phyloP scores from a whole-genome alignment of 1,140 invertebrate species.

The Apis florea region DNA sequence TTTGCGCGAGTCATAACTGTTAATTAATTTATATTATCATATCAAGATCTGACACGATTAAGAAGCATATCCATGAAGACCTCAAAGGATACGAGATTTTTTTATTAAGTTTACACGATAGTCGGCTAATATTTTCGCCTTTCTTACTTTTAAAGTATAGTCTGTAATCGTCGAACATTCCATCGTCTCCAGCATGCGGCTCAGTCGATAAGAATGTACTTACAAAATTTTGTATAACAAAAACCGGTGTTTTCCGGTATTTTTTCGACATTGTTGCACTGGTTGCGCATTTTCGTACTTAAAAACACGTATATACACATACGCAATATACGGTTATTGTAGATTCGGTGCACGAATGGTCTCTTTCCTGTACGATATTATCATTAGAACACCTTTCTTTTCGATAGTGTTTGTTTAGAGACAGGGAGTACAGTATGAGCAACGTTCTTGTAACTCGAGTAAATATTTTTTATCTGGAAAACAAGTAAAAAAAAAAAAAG shows the following conservation, averaged over 20 bases:
- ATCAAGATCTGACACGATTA: too few relatives aligned
- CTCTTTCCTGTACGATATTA: slow-evolving; percentile 8
- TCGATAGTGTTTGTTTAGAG: neutral
- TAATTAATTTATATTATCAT: too few relatives aligned
- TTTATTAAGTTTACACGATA: neutral
- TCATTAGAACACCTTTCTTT: neutral
- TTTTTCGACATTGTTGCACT: neutral
- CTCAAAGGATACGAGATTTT: neutral
- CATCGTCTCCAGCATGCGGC: neutral
- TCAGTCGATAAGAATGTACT: slow-evolving; percentile 16
- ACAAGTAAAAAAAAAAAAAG: neutral
- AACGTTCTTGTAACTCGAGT: neutral
- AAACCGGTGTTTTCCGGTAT: neutral
- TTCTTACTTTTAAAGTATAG: neutral
- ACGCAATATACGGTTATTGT: neutral
- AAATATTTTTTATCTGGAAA: neutral
- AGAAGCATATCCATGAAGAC: neutral
- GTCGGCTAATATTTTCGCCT: neutral
- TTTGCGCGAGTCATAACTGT: neutral
- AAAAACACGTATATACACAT: neutral
- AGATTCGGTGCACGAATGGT: slow-evolving; percentile 33
- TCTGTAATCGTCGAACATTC: slow-evolving; percentile 29
- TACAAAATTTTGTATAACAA: slow-evolving; percentile 26
- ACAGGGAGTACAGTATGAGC: neutral
- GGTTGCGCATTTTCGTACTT: slow-evolving; percentile 37